Evolutionary conservation across 2,797 vertebrate genomes (phyloP).

Genomic region (Cynopterus sphinx): DNA sequence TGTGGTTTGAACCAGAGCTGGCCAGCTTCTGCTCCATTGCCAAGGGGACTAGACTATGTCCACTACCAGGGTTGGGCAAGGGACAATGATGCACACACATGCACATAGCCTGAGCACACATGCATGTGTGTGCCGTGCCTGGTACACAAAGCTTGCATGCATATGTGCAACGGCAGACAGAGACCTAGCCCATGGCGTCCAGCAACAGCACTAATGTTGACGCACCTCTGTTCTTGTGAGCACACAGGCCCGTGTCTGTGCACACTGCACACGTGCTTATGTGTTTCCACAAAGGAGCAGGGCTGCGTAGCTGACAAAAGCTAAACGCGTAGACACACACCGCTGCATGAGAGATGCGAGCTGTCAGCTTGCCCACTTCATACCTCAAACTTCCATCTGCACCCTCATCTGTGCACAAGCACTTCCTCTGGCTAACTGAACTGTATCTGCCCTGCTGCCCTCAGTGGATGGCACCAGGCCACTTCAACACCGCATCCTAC

Average conservation of each 20-base stretch:
- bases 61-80: background rate
- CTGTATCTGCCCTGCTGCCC: rapidly evolving
- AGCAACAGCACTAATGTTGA: rapidly evolving
- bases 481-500: background rate
- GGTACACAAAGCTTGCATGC: background rate
- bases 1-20: constrained; percentile 41
- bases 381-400: rapidly evolving
- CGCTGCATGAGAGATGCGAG: background rate
- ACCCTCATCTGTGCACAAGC: background rate
- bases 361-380: background rate
- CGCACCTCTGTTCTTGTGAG: background rate
- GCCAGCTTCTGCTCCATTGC: constrained; percentile 49
- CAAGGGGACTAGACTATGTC: constrained; percentile 59
- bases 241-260: background rate
- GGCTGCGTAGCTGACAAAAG: background rate
- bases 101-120: background rate
- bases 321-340: rapidly evolving
- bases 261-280: rapidly evolving
- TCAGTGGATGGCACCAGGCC: background rate
- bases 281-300: background rate
- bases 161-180: background rate
- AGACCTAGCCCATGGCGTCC: too few species aligned
- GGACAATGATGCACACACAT: background rate
- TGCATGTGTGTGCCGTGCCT: background rate
- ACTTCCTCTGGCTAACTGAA: rapidly evolving